Evolutionary conservation across 2,888 invertebrate genomes (phyloP).

Genomic region (Chrysodeixis includens): DNA sequence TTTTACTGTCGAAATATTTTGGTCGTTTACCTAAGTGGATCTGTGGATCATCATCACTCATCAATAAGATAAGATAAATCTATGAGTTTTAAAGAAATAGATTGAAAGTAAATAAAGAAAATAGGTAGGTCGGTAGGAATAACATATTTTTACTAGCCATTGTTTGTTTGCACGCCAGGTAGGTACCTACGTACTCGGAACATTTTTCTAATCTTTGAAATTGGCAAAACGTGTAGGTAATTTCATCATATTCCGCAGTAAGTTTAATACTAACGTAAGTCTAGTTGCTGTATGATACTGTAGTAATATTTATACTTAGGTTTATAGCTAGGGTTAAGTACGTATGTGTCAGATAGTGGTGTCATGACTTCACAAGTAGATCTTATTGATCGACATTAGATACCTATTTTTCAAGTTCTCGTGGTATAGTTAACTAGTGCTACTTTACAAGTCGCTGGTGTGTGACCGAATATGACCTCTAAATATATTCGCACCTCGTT

Average conservation of each 20-base stretch:
- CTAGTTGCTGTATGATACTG: background rate
- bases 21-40: too few species aligned
- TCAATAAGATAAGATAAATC: too few species aligned
- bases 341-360: conserved; percentile 17
- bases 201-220: conserved; percentile 20
- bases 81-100: too few species aligned
- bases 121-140: too few species aligned
- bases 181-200: conserved; percentile 4
- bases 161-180: background rate
- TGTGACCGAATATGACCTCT: conserved; percentile 44
- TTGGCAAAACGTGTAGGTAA: conserved; percentile 19
- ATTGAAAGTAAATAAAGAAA: too few species aligned
- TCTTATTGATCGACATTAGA: conserved; percentile 34
- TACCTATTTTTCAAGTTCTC: conserved; percentile 34
- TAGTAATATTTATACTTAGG: too few species aligned
- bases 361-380: conserved; percentile 24
- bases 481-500: conserved; percentile 29
- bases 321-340: conserved; percentile 8
- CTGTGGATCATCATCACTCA: too few species aligned
- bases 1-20: too few species aligned
- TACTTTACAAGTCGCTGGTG: conserved; percentile 21
- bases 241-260: conserved; percentile 49
- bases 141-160: too few species aligned
- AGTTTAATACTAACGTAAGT: conserved; percentile 11
- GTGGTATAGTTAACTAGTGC: conserved; percentile 36